phyloP scores from a whole-genome alignment of 2,113 vertebrate species.

The Cynocephalus volans region DNA sequence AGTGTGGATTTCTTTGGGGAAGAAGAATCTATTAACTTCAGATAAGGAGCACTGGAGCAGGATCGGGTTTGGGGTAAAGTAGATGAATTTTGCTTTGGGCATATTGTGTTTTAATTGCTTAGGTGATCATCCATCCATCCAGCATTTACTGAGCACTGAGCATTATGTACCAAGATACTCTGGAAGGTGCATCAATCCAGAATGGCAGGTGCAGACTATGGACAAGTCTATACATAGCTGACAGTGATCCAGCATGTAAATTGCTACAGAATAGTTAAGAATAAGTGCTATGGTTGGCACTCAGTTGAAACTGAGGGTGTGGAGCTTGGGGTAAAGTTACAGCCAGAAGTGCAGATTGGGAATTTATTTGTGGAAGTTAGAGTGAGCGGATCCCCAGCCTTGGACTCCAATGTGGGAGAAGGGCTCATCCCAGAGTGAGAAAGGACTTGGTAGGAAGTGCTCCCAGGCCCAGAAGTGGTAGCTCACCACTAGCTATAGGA shows the following conservation, averaged over 20 bases:
- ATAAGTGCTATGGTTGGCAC: not conserved
- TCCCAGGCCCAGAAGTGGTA: not conserved
- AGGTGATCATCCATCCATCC: not conserved
- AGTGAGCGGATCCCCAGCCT: not conserved
- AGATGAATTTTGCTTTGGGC: constrained; percentile 51
- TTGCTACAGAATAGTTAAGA: not conserved
- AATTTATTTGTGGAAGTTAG: not conserved
- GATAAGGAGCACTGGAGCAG: not conserved
- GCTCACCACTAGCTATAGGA: not conserved
- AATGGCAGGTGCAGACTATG: not conserved
- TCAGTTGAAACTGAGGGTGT: not conserved
- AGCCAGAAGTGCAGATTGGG: not conserved
- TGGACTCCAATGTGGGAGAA: not conserved
- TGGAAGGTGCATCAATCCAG: not conserved
- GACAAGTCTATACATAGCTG: not conserved
- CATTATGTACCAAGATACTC: not conserved
- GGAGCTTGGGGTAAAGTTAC: not conserved
- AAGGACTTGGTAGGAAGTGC: not conserved
- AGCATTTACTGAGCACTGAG: not conserved
- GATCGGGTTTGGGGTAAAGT: constrained; percentile 5
- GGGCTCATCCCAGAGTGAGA: not conserved
- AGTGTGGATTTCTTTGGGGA: not conserved
- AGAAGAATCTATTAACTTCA: not conserved
- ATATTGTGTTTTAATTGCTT: not conserved
- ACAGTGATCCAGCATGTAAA: not conserved